These are phyloP conservation scores for Sturnus vulgaris DNA, from an alignment of 2,113 vertebrate genomes.

Conservation along the genomic window DNA sequence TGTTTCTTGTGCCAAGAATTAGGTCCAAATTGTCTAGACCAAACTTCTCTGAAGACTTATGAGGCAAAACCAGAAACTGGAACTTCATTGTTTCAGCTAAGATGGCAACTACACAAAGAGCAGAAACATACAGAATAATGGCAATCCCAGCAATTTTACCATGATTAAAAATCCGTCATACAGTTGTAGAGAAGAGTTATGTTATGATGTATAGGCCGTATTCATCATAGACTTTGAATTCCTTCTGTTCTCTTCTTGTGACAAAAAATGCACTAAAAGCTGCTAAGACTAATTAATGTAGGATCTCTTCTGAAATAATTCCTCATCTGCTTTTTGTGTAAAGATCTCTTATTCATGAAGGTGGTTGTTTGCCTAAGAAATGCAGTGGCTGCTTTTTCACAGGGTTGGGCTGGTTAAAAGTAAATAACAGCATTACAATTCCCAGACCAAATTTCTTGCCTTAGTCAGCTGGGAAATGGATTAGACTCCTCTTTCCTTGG, in stretches of 20 bases:
- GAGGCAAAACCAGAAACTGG: not conserved
- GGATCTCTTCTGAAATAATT: conserved; percentile 1
- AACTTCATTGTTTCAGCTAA: not conserved
- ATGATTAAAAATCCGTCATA: not conserved
- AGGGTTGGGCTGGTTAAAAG: not conserved
- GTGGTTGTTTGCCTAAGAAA: conserved; percentile 8
- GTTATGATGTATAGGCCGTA: not conserved
- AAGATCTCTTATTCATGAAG: not conserved
- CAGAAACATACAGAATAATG: not conserved
- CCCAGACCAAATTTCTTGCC: conserved; percentile 31
- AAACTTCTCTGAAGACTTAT: not conserved
- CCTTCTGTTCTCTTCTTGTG: not conserved
- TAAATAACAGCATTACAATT: conserved; percentile 34
- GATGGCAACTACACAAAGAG: not conserved
- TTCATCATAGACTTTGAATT: not conserved
- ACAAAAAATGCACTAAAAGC: not conserved
- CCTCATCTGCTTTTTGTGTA: conserved; percentile 15
- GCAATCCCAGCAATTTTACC: not conserved
- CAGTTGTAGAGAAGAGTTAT: not conserved
- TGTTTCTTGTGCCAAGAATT: not conserved
- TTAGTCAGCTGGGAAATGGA: conserved; percentile 22
- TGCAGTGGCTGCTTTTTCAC: conserved; percentile 28
- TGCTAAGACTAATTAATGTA: conserved; percentile 1
- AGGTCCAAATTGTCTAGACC: not conserved
- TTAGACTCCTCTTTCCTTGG: not conserved